phyloP scores from a whole-genome alignment of 2,888 invertebrate genomes.

The Asteroscopus sphinx region DNA sequence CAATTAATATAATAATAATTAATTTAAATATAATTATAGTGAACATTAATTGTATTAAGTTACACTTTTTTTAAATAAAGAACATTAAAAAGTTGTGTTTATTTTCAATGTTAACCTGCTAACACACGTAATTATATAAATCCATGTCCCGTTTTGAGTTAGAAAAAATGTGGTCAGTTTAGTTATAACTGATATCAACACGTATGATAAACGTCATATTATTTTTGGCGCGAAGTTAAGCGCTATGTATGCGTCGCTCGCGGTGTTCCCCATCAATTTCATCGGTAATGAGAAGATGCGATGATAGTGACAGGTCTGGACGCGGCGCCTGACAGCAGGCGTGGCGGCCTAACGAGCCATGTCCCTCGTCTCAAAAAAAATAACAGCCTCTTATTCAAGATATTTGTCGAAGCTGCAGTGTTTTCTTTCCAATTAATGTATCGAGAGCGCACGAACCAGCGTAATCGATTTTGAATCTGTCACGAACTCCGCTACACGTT shows the following conservation, averaged over 20 bases:
- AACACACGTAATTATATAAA: too few relatives aligned
- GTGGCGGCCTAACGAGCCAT: constrained; percentile 72
- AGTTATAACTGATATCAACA: constrained; percentile 49
- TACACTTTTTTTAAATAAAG: too few relatives aligned
- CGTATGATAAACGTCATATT: constrained; percentile 54
- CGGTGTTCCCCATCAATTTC: constrained; percentile 73
- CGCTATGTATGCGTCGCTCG: constrained; percentile 38
- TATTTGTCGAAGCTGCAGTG: constrained; percentile 71
- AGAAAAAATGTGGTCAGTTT: too few relatives aligned
- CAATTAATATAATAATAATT: too few relatives aligned
- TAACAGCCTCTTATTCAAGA: constrained; percentile 67
- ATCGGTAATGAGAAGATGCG: constrained; percentile 74
- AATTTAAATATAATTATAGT: too few relatives aligned
- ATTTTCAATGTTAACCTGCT: too few relatives aligned
- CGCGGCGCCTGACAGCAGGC: constrained; percentile 65
- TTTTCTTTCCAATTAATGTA: constrained; percentile 82
- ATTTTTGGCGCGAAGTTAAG: constrained; percentile 64
- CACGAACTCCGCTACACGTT: constrained; percentile 70
- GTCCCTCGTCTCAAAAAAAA: constrained; percentile 59
- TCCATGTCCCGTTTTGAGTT: too few relatives aligned
- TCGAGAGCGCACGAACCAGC: constrained; percentile 76
- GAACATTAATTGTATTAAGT: too few relatives aligned
- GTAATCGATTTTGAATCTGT: constrained; percentile 77
- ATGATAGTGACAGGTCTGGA: constrained; percentile 69
- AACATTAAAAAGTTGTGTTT: too few relatives aligned